Base-by-base conservation (phyloP, 2,113 vertebrate species). In the Bufo bufo region DNA sequence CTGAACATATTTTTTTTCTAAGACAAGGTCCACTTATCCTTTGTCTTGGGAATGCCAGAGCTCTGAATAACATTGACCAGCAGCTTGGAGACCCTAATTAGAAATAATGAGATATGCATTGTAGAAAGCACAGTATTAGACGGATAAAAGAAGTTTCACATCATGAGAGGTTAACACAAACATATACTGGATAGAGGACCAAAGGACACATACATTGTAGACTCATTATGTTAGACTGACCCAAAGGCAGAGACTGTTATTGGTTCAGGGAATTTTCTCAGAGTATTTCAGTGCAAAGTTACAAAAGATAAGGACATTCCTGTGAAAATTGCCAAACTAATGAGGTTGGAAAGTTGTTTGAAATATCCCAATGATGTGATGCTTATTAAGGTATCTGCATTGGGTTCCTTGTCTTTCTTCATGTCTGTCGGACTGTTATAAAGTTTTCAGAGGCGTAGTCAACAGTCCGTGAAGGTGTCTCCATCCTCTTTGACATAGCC, bases 401-500 rank as follows among this genome's bases (percentile, higher is more conserved):
- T 93, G 94, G 93, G 56, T 92, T 91, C 90, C 91, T 91, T 91
- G 89, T n/a, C 50, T 87, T 82, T 94, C 54, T 59, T 61, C 47
- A 45, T 56, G 63, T 87, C 86, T 96, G 96, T 97, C 94, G 95
- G 94, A 95, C 93, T 94, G 93, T 90, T 94, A 90, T 90, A 89
- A 95, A 94, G 96, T 95, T 95, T 93, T 95, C 92, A 71, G 93
- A 97, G 94, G 95, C 94, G 94, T 95, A 97, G 95, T 93, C 96
- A 98, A 93, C 95, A 95, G 98, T 95, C 98, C 96, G 95, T 98
- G 97, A 99, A 98, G 97, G 97, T 96, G 95, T 97, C 96, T 96
- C 93, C 94, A 94, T 93, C 94, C 94, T 94, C 95, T 95, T 94
- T 96, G 95, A 96, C 96, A 96, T 95, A 95, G 93, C 93, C 93